Conservation (phyloP, 2,888 invertebrate genomes). For the Himalopsyche anomala region DNA sequence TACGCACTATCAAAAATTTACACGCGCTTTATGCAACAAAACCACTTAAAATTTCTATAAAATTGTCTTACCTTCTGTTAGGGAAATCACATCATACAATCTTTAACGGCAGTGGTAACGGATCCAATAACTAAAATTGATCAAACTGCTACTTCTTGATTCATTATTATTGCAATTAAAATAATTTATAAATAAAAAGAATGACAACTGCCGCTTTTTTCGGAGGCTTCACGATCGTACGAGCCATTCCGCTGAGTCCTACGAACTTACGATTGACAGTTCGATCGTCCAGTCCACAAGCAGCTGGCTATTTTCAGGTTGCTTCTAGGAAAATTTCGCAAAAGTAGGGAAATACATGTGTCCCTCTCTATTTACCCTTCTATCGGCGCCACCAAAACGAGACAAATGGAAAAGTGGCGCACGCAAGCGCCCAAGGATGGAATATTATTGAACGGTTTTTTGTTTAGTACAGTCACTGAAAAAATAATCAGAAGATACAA, state of each 20-base stretch:
- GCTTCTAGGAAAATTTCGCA: constrained; percentile 26
- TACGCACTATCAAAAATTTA: neutral
- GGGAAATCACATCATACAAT: constrained; percentile 36
- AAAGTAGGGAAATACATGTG: neutral
- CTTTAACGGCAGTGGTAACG: neutral
- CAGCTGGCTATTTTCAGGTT: constrained; percentile 56
- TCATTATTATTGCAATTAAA: constrained; percentile 12
- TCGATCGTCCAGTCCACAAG: constrained; percentile 49
- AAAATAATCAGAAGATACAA: constrained; percentile 48
- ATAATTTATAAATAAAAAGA: neutral
- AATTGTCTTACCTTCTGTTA: constrained; percentile 48
- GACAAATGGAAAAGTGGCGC: neutral
- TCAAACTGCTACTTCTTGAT: constrained; percentile 10
- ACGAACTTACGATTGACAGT: constrained; percentile 55
- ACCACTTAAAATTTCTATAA: neutral
- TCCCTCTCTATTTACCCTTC: neutral
- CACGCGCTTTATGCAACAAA: neutral
- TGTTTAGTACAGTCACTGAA: constrained; percentile 50
- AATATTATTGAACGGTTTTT: constrained; percentile 54
- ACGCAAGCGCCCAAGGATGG: constrained; percentile 44
- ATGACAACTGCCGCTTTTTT: constrained; percentile 28
- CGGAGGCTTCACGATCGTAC: constrained; percentile 45
- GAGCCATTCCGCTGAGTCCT: constrained; percentile 50
- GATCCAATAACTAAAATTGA: constrained; percentile 21
- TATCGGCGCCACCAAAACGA: neutral